These are phyloP conservation scores for Ibycter americanus DNA, from an alignment of 2,797 vertebrate species.

Conservation along the genomic window DNA sequence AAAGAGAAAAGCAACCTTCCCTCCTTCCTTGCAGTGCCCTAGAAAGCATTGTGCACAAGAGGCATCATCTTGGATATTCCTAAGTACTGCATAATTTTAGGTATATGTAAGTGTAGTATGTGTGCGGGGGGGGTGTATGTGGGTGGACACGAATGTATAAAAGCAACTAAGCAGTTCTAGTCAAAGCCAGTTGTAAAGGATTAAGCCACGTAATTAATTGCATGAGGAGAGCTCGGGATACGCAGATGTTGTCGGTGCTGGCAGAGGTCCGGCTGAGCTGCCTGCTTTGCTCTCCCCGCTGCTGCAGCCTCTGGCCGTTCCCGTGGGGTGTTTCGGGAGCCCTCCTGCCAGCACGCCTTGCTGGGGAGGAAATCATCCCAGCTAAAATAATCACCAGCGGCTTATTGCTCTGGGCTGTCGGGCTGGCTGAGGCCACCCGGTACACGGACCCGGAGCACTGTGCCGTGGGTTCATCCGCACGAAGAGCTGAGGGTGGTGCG, in stretches of 20 bases:
- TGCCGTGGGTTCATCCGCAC: fast-evolving
- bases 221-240: neutral
- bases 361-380: neutral
- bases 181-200: neutral
- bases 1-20: neutral
- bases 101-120: neutral
- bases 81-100: neutral
- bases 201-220: neutral
- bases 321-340: fast-evolving
- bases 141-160: too few relatives aligned
- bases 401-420: fast-evolving
- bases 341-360: neutral
- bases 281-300: neutral
- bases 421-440: neutral
- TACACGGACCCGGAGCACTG: neutral
- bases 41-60: fast-evolving
- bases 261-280: neutral
- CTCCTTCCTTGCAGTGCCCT: neutral
- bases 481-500: neutral
- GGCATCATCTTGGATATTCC: neutral
- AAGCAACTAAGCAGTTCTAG: neutral
- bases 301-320: neutral
- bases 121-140: neutral
- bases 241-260: fast-evolving
- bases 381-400: fast-evolving